Evolutionary conservation across 2,113 vertebrate genomes (phyloP).

Genomic region (Rhea pennata): DNA sequence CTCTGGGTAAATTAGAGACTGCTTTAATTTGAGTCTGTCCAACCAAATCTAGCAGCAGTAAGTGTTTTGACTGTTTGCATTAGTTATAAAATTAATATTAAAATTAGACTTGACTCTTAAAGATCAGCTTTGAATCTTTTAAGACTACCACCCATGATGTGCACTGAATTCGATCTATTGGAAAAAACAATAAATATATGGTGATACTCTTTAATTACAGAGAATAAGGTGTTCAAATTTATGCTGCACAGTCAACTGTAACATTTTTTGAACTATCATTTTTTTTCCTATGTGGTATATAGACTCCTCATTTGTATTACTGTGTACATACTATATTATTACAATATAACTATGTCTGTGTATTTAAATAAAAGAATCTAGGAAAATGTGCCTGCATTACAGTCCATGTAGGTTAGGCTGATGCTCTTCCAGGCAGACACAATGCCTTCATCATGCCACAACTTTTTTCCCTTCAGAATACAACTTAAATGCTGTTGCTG

Average conservation of each 20-base stretch:
- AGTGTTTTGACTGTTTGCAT: conserved; percentile 5
- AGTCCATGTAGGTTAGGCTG: neutral
- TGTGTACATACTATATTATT: neutral
- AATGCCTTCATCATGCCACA: neutral
- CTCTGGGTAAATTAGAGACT: conserved; percentile 9
- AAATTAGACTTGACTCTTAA: neutral
- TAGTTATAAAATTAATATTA: conserved; percentile 23
- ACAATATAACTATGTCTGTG: neutral
- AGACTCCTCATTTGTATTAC: neutral
- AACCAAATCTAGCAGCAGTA: conserved; percentile 5
- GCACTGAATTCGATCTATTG: neutral
- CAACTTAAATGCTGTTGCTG: neutral
- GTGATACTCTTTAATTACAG: neutral
- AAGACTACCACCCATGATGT: neutral
- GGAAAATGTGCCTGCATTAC: fast-evolving
- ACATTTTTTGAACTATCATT: neutral
- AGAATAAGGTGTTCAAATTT: neutral
- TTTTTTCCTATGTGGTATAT: neutral
- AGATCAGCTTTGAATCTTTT: neutral
- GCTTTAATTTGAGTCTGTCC: conserved; percentile 5
- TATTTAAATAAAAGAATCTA: neutral
- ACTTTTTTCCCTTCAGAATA: neutral
- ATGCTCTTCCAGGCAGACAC: neutral
- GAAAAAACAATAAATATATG: neutral
- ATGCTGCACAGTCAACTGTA: neutral